Conservation (phyloP, 1,140 invertebrate genomes). For the Nixonia krombeini region DNA sequence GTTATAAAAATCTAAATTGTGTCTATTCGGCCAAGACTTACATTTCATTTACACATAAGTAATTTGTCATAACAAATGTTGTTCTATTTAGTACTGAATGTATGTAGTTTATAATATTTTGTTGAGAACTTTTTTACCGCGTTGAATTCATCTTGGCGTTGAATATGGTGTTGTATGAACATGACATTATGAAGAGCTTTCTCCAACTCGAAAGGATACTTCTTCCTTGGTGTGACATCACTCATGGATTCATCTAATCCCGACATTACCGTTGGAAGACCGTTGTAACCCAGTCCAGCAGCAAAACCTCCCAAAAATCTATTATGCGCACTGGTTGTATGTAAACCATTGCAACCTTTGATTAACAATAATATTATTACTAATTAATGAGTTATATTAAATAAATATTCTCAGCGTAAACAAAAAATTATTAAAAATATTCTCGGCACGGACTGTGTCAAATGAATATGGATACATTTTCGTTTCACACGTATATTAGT, state of each 20-base stretch:
- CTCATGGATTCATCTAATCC: conserved; percentile 86
- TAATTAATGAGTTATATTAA: no score
- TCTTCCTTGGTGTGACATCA: conserved; percentile 83
- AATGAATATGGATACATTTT: no score
- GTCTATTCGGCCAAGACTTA: no score
- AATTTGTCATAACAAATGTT: no score
- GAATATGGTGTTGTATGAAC: conserved; percentile 96
- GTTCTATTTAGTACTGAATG: no score
- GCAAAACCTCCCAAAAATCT: conserved; percentile 81
- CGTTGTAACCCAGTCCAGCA: conserved; percentile 78
- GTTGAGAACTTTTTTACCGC: conserved; percentile 77
- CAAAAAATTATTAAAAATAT: no score
- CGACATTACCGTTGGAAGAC: conserved; percentile 84
- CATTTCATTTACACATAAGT: no score
- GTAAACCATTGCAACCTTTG: conserved; percentile 81
- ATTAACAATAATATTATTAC: neutral
- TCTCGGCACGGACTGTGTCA: no score
- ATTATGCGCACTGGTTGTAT: conserved; percentile 80
- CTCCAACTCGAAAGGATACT: conserved; percentile 92
- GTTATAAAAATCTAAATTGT: no score
- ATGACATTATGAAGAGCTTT: conserved; percentile 95
- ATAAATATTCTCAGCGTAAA: no score
- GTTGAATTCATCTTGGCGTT: conserved; percentile 93
- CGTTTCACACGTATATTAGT: no score
- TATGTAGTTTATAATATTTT: no score